phyloP scores from a whole-genome alignment of 92 coral and sea anemone species.

The Anthopleura xanthogrammica region DNA sequence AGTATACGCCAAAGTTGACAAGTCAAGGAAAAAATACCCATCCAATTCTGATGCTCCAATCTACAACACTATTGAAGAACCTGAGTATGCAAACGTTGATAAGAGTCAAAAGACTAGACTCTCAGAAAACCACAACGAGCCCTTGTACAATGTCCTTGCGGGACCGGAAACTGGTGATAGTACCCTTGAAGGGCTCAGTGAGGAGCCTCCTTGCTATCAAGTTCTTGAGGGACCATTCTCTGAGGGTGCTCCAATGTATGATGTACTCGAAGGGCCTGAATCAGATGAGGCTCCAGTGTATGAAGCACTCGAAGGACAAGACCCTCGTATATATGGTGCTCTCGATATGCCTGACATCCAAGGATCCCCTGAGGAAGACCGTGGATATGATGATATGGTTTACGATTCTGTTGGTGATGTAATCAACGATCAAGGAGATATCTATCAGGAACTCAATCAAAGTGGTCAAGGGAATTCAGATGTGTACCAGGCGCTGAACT shows the following conservation, averaged over 20 bases:
- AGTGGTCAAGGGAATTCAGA: neutral
- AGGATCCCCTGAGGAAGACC: neutral
- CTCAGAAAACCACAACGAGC: neutral
- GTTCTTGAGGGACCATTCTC: neutral
- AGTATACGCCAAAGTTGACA: slow-evolving; percentile 12
- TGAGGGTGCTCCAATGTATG: slow-evolving; percentile 4
- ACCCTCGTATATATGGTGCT: slow-evolving; percentile 19
- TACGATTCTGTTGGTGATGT: slow-evolving; percentile 24
- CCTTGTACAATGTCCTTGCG: slow-evolving; percentile 10
- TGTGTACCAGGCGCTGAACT: neutral
- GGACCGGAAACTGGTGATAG: neutral
- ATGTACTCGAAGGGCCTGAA: slow-evolving; percentile 3
- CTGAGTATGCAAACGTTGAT: neutral
- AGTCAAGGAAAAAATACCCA: neutral
- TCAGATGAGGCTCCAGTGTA: neutral
- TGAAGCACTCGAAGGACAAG: neutral
- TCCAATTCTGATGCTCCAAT: neutral
- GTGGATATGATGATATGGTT: neutral
- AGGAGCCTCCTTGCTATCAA: neutral
- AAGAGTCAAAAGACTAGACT: neutral
- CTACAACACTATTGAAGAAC: slow-evolving; percentile 14
- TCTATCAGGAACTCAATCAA: slow-evolving; percentile 19
- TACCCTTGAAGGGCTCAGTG: neutral
- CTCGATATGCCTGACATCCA: neutral
- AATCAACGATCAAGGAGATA: slow-evolving; percentile 2